Conservation (phyloP, 1,140 invertebrate species). For the Cepaea nemoralis region DNA sequence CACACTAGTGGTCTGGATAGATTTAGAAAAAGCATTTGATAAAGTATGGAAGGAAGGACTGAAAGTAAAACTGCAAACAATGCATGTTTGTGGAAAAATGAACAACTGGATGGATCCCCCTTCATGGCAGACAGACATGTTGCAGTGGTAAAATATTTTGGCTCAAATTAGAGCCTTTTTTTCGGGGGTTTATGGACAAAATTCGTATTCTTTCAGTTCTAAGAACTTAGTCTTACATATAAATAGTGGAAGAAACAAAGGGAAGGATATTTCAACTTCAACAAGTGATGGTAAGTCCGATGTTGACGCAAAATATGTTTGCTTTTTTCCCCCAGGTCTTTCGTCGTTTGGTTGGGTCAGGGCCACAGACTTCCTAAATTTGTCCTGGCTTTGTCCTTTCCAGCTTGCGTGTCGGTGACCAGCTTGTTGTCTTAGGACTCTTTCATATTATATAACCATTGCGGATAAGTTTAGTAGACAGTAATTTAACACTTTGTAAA, state of each 20-base stretch:
- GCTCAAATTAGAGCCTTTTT: slow-evolving; percentile 52
- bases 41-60: no score
- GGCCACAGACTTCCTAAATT: slow-evolving; percentile 26
- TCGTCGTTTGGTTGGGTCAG: slow-evolving; percentile 10
- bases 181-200: slow-evolving; percentile 56
- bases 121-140: slow-evolving; percentile 50
- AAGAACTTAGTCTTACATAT: not conserved
- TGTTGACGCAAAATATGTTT: not conserved
- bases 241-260: slow-evolving; percentile 17
- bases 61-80: no score
- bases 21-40: no score
- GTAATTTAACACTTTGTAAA: no score
- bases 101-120: slow-evolving; percentile 42
- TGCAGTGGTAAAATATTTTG: slow-evolving; percentile 43
- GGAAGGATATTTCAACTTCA: slow-evolving; percentile 25
- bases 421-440: no score
- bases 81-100: slow-evolving; percentile 22
- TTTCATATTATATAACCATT: no score
- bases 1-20: no score
- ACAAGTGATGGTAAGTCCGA: slow-evolving; percentile 20
- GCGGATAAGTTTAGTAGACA: no score
- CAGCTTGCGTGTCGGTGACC: not conserved
- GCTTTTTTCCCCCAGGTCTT: not conserved
- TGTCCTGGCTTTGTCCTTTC: slow-evolving; percentile 19
- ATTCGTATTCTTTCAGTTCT: slow-evolving; percentile 31